Evolutionary conservation across 2,888 invertebrate species (phyloP).

Genomic region (Hesperia comma): DNA sequence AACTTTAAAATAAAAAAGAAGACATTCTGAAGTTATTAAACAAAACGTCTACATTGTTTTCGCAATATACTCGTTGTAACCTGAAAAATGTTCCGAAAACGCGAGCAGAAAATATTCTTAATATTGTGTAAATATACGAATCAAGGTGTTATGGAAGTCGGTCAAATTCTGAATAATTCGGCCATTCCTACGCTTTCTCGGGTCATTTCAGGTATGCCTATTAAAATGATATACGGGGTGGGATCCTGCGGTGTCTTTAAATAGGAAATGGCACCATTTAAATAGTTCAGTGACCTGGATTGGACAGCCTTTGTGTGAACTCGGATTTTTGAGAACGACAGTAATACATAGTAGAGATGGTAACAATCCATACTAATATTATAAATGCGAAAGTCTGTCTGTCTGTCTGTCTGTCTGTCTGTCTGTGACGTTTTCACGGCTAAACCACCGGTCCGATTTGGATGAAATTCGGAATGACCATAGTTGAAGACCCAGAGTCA

Average conservation of each 20-base stretch:
- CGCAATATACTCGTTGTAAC: slow-evolving; percentile 4
- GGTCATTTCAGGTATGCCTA: slow-evolving; percentile 38
- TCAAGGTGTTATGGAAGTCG: slow-evolving; percentile 35
- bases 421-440: too few relatives aligned
- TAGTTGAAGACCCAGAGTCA: too few relatives aligned
- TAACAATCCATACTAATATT: too few relatives aligned
- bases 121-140: slow-evolving; percentile 38
- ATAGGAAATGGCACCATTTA: slow-evolving; percentile 30
- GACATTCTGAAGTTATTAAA: slow-evolving; percentile 3
- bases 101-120: slow-evolving; percentile 26
- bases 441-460: too few relatives aligned
- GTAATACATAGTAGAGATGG: too few relatives aligned
- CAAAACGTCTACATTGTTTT: neutral
- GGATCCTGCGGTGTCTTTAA: slow-evolving; percentile 33
- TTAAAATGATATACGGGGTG: slow-evolving; percentile 35
- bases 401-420: too few relatives aligned
- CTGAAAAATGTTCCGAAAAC: slow-evolving; percentile 20
- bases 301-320: slow-evolving; percentile 3
- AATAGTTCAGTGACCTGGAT: slow-evolving; percentile 22
- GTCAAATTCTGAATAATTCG: slow-evolving; percentile 38
- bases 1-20: slow-evolving; percentile 3
- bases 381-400: too few relatives aligned
- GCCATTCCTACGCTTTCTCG: slow-evolving; percentile 35
- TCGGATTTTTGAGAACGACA: neutral
- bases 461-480: too few relatives aligned